These are phyloP conservation scores for Xiphophorus couchianus DNA, from an alignment of 2,113 vertebrate species.

Conservation along the genomic window DNA sequence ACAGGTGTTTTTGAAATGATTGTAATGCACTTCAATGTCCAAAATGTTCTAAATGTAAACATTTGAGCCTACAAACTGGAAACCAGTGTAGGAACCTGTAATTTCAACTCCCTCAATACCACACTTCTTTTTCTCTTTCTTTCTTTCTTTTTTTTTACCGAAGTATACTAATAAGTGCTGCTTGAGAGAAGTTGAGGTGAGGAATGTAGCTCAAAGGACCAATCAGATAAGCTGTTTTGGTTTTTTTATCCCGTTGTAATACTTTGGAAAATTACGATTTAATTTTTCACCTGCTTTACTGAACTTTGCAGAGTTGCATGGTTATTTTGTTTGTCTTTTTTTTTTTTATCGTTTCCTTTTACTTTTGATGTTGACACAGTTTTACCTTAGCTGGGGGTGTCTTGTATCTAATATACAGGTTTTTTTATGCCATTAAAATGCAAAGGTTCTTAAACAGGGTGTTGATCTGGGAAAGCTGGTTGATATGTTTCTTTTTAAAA, in stretches of 20 bases:
- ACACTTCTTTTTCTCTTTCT: too few species aligned
- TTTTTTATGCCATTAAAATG: conserved; percentile 7
- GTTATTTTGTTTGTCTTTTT: conserved; percentile 3
- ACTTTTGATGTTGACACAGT: conserved; percentile 26
- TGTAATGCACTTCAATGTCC: too few species aligned
- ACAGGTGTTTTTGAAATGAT: too few species aligned
- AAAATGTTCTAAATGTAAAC: too few species aligned
- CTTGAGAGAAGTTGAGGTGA: conserved; percentile 11
- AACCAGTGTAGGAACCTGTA: too few species aligned
- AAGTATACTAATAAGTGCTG: conserved; percentile 18
- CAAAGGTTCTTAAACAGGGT: conserved; percentile 20
- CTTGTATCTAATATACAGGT: conserved; percentile 26
- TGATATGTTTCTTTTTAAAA: conserved; percentile 34
- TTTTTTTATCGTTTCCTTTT: background rate
- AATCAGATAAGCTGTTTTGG: conserved; percentile 9
- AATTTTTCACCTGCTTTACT: background rate
- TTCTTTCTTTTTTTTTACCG: background rate
- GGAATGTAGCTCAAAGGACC: conserved; percentile 14
- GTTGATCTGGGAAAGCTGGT: background rate
- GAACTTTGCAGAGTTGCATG: conserved; percentile 9
- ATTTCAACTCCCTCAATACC: too few species aligned
- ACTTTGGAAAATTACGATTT: background rate
- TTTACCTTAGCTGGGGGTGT: conserved; percentile 12
- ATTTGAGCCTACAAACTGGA: too few species aligned
- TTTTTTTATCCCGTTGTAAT: conserved; percentile 15